Conservation (phyloP, 64 coral and sea anemone genomes). For the Porites lutea region DNA sequence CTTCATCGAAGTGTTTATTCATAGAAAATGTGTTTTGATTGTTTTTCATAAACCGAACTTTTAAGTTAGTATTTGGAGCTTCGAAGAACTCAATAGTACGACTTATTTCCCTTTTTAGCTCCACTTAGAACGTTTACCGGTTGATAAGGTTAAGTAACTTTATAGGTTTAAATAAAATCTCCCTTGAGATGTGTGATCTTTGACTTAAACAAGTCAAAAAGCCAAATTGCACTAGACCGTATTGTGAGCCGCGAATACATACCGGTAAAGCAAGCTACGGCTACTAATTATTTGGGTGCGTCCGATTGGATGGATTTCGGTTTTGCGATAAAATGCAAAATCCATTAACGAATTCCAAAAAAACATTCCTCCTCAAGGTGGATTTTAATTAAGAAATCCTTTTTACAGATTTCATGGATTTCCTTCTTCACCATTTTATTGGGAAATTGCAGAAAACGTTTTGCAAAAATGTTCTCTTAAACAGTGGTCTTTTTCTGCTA, state of each 20-base stretch:
- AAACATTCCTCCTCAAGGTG: too few species aligned
- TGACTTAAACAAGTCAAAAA: background rate
- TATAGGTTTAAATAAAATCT: background rate
- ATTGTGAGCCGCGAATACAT: background rate
- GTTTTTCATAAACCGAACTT: background rate
- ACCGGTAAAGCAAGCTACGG: background rate
- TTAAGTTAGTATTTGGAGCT: background rate
- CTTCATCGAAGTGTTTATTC: conserved; percentile 39
- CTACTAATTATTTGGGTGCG: too few species aligned
- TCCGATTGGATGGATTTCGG: too few species aligned
- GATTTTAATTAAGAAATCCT: too few species aligned
- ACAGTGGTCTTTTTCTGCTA: too few species aligned
- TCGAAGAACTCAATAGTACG: background rate
- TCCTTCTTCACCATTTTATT: too few species aligned
- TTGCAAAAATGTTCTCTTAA: too few species aligned
- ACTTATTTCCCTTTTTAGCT: background rate
- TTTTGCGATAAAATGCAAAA: too few species aligned
- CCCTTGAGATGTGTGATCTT: background rate
- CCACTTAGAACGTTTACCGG: too few species aligned
- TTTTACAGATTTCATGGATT: too few species aligned
- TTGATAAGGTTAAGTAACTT: background rate
- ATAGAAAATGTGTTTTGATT: conserved; percentile 46
- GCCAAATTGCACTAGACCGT: conserved; percentile 18
- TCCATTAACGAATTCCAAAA: too few species aligned
- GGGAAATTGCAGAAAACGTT: too few species aligned